phyloP scores from a whole-genome alignment of 2,113 vertebrate genomes.

The Nesoenas mayeri region DNA sequence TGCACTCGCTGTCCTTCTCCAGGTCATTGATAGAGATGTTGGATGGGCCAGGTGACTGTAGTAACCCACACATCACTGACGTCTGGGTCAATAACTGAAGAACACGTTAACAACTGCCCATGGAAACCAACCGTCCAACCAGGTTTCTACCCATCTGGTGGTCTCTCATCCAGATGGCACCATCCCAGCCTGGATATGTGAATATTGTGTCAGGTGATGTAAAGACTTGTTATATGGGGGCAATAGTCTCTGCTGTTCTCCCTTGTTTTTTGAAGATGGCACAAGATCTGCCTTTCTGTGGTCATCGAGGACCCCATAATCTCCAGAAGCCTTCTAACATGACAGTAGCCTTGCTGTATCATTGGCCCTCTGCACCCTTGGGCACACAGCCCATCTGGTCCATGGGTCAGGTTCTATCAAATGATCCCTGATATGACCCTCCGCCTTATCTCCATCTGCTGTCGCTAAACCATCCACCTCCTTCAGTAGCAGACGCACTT shows the following conservation, averaged over 20 bases:
- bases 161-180: neutral
- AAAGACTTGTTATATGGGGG: neutral
- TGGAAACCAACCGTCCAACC: neutral
- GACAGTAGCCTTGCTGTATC: neutral
- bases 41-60: neutral
- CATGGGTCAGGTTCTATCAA: neutral
- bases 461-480: neutral
- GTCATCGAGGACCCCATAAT: rapidly evolving
- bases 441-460: neutral
- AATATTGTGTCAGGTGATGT: neutral
- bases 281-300: neutral
- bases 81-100: neutral
- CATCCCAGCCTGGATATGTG: neutral
- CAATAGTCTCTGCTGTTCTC: neutral
- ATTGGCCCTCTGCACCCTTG: neutral
- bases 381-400: neutral
- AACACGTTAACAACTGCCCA: neutral
- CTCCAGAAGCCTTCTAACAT: rapidly evolving
- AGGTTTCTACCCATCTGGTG: neutral
- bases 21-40: rapidly evolving
- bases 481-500: neutral
- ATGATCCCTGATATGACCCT: neutral
- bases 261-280: neutral
- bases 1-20: rapidly evolving
- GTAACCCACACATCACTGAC: neutral